Conservation (phyloP, 2,113 vertebrate genomes). For the Ammodytes dubius region DNA sequence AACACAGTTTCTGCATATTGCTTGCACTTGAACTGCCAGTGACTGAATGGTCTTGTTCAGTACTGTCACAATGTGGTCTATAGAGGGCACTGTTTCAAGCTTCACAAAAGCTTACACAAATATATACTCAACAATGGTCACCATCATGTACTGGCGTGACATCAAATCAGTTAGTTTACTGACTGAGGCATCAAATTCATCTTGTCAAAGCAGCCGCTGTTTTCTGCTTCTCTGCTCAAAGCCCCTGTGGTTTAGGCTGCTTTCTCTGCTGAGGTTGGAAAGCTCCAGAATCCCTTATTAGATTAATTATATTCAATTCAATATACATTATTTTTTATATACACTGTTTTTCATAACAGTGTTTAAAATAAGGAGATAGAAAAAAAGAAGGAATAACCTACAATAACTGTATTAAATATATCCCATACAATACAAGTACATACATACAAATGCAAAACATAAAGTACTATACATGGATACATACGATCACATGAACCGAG, state of each 20-base stretch:
- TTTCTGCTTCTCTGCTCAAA: slow-evolving; percentile 33
- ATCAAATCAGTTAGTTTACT: slow-evolving; percentile 23
- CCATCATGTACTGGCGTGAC: slow-evolving; percentile 9
- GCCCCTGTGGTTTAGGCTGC: slow-evolving; percentile 19
- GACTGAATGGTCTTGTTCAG: neutral
- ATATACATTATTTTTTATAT: neutral
- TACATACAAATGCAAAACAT: neutral
- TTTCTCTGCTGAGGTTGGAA: slow-evolving; percentile 19
- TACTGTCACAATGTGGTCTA: slow-evolving; percentile 31
- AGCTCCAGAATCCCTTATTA: slow-evolving; percentile 37
- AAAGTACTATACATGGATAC: neutral
- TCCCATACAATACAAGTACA: neutral
- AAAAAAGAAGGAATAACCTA: neutral
- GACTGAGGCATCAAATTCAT: slow-evolving; percentile 41
- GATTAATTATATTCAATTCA: slow-evolving; percentile 5
- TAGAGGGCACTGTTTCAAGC: slow-evolving; percentile 76
- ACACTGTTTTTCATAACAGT: neutral
- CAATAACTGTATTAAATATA: neutral
- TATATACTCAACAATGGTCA: slow-evolving; percentile 16
- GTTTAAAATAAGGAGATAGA: neutral
- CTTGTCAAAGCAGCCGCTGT: slow-evolving; percentile 52
- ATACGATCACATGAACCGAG: slow-evolving; percentile 29
- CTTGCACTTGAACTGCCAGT: neutral
- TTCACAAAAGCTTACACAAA: slow-evolving; percentile 2
- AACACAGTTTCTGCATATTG: neutral